phyloP scores from a whole-genome alignment of 2,113 vertebrate species.

The Scopus umbretta region DNA sequence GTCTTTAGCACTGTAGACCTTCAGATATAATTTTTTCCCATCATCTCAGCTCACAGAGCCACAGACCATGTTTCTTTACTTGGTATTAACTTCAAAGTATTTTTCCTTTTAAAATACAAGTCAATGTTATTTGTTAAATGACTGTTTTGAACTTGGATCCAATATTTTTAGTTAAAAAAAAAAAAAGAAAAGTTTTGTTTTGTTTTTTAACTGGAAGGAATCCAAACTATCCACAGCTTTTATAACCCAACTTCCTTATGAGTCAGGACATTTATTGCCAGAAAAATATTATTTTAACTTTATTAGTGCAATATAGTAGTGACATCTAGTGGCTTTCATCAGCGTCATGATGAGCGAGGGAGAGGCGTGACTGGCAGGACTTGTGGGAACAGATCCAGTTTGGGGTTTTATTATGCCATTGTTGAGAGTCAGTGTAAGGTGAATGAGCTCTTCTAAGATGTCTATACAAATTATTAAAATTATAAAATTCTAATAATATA shows the following conservation, averaged over 20 bases:
- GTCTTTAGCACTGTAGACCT: conserved; percentile 3
- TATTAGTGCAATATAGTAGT: conserved; percentile 32
- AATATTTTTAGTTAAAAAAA: conserved; percentile 39
- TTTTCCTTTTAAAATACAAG: conserved; percentile 46
- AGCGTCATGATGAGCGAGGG: not conserved
- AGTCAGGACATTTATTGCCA: conserved; percentile 64
- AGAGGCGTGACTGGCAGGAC: not conserved
- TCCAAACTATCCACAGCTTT: conserved; percentile 51
- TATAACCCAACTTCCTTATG: conserved; percentile 63
- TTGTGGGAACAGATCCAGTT: not conserved
- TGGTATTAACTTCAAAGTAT: conserved; percentile 56
- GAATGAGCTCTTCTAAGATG: not conserved
- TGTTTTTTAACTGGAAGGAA: conserved; percentile 54
- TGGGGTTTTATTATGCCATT: not conserved
- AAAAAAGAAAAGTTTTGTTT: not conserved
- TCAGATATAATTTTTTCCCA: conserved; percentile 39
- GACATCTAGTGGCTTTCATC: conserved; percentile 59
- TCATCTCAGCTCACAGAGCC: conserved; percentile 27
- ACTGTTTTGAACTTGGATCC: conserved; percentile 60
- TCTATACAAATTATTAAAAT: not conserved
- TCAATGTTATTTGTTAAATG: conserved; percentile 52
- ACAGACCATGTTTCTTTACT: conserved; percentile 39
- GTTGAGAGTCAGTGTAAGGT: not conserved
- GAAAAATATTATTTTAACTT: conserved; percentile 66
- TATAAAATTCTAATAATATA: not conserved